A percentile compares a stretch with the other conserved stretches of the same genome.
phyloP scores from a whole-genome alignment of 2,113 vertebrate species.

The Cryptoleucopteryx plumbea region DNA sequence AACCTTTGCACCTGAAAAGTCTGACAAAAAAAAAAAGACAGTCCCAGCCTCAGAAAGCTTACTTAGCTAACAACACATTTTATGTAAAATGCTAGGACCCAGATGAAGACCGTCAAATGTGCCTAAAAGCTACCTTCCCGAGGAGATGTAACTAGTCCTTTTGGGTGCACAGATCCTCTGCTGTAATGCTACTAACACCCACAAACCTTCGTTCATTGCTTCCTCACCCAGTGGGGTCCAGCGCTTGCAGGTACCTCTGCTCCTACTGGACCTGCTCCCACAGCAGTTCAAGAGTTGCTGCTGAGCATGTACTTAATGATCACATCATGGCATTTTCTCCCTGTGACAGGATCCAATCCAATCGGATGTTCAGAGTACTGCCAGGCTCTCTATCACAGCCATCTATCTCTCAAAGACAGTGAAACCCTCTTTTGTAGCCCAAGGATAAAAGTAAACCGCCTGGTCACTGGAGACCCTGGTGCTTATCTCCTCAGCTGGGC shows the following conservation, averaged over 20 bases:
- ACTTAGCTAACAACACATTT: neutral
- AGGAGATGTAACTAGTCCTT: neutral
- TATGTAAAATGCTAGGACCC: neutral
- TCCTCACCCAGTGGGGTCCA: neutral
- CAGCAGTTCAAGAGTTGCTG: neutral
- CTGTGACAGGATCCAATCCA: neutral
- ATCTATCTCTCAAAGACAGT: neutral
- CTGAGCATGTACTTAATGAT: neutral
- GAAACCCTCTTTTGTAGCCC: neutral
- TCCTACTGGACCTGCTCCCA: neutral
- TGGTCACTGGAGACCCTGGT: neutral
- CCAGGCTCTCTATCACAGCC: neutral
- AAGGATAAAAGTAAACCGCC: neutral
- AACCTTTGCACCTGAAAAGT: neutral
- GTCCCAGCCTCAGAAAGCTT: neutral
- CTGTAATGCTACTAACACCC: neutral
- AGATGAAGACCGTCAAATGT: neutral
- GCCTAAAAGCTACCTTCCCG: neutral
- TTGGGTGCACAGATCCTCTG: neutral
- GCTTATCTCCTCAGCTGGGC: neutral
- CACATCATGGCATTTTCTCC: neutral
- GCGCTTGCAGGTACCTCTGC: fast-evolving
- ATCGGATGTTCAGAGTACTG: neutral
- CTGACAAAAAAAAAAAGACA: too few relatives aligned
- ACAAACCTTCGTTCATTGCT: fast-evolving